Base-by-base conservation (phyloP, 2,113 vertebrate genomes). In the Corythaeola cristata region DNA sequence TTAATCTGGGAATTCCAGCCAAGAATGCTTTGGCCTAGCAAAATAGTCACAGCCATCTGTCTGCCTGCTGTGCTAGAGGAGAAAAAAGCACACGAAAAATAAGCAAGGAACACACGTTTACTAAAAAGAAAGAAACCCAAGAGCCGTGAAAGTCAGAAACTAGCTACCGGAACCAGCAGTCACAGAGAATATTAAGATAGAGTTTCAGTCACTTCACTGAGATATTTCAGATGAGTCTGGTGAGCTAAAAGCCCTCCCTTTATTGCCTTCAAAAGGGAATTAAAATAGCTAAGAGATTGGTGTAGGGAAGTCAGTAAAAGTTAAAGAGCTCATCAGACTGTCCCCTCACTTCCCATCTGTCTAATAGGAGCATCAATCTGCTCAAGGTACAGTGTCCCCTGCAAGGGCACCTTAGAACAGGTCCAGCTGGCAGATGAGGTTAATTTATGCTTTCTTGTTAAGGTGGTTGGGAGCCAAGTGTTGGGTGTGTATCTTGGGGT, bases 31-130 rank as follows among this genome's bases (percentile, higher is more conserved):
- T 91, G 89, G 84, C 84, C 87, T 85, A 91, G 63, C 74, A 93
- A 88, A 91, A 96, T 15, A 79, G 88, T 91, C 47, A 67, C n/a
- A 85, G 71, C 87, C 92, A 91, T 88, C 93, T 94, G 91, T 76
- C 62, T 79, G 87, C 79, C 94, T 93, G 59, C 80, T 88, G 35
- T 63, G 55, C 50, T 89, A 62, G n/a, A 94, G 66, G 50, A 94
- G 78, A 89, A 85, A 85, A 8, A 67, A 85, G 71, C 81, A 79
- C 27, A 64, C 11, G 75, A 49, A 53, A 89, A 63, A 44, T 35
- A 78, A 58, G 55, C 1, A 2, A 85, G 85, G 49, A 91, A 64
- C 7, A 62, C 41, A 1, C 11, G 15, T 76, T 69, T 76, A 55
- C n/a, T 76, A 41, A 66, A 87, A 68, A 81, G 80, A 91, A 60